Evolutionary conservation across 1,140 invertebrate genomes (phyloP).

Genomic region (Diorhabda elongata): DNA sequence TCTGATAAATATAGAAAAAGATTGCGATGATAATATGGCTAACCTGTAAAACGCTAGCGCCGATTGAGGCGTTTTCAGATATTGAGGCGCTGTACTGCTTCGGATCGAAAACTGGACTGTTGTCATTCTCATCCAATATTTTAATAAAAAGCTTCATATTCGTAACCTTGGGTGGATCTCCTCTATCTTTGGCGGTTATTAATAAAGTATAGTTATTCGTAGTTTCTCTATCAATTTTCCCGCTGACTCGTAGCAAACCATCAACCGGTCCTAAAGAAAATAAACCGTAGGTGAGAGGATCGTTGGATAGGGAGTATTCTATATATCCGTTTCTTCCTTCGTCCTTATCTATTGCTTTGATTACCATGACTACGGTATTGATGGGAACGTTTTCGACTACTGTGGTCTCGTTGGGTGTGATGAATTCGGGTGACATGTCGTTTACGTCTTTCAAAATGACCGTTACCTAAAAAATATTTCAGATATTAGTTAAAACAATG

Average conservation of each 20-base stretch:
- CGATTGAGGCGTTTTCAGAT: constrained; percentile 89
- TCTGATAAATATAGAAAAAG: too few relatives aligned
- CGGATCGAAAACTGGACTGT: constrained; percentile 85
- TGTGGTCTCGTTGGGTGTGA: constrained; percentile 71
- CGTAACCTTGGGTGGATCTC: constrained; percentile 74
- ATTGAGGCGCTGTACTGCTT: constrained; percentile 82
- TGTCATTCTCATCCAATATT: constrained; percentile 91
- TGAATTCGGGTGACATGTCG: constrained; percentile 89
- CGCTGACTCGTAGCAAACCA: constrained; percentile 77
- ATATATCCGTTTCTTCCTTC: constrained; percentile 91
- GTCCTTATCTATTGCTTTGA: constrained; percentile 89
- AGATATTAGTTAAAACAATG: not conserved
- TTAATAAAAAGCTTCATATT: constrained; percentile 66
- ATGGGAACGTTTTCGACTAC: constrained; percentile 83
- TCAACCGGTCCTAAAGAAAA: constrained; percentile 86
- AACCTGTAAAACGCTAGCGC: constrained; percentile 82
- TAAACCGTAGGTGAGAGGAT: constrained; percentile 54
- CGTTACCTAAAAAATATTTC: constrained; percentile 63
- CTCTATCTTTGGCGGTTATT: constrained; percentile 82
- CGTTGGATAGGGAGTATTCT: constrained; percentile 70
- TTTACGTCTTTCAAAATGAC: constrained; percentile 89
- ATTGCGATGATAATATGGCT: constrained; percentile 9
- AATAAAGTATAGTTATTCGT: constrained; percentile 74
- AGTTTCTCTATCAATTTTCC: constrained; percentile 78
- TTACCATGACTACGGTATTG: constrained; percentile 84